A percentile compares a stretch with the other conserved stretches of the same genome.
phyloP scores from a whole-genome alignment of 2,797 vertebrate species.

The Notolabrus celidotus region DNA sequence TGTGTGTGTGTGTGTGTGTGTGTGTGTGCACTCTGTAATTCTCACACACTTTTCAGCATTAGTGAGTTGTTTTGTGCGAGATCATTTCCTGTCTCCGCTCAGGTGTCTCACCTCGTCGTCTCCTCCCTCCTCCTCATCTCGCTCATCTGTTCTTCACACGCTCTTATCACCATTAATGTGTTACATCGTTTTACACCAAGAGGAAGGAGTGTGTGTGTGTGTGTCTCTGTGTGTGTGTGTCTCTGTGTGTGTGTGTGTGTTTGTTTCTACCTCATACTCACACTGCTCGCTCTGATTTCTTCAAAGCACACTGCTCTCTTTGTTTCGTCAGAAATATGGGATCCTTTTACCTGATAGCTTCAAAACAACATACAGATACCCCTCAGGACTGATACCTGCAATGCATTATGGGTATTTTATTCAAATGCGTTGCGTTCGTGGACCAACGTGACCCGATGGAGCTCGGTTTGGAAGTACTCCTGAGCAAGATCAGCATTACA shows the following conservation, averaged over 20 bases:
- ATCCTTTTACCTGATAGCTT: too few relatives aligned
- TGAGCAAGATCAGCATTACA: too few relatives aligned
- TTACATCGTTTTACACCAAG: slow-evolving; percentile 33
- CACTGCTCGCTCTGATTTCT: not conserved
- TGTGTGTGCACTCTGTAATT: not conserved
- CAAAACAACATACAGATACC: too few relatives aligned
- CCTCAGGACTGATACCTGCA: too few relatives aligned
- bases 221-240: not conserved
- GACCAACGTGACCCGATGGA: too few relatives aligned
- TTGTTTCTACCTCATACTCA: slow-evolving; percentile 7
- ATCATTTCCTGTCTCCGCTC: slow-evolving; percentile 49
- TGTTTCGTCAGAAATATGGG: too few relatives aligned
- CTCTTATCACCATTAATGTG: slow-evolving; percentile 65
- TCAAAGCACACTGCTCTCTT: not conserved
- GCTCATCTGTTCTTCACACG: slow-evolving; percentile 59
- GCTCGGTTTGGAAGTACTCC: too few relatives aligned
- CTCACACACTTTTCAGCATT: slow-evolving; percentile 37
- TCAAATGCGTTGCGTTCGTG: too few relatives aligned
- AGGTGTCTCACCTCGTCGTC: slow-evolving; percentile 35
- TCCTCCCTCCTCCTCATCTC: slow-evolving; percentile 20
- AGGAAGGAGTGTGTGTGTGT: not conserved
- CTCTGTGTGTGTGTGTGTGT: slow-evolving; percentile 4
- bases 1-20: slow-evolving; percentile 17
- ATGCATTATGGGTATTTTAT: too few relatives aligned
- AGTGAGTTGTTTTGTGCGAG: slow-evolving; percentile 25